Conservation (phyloP, 2,797 vertebrate species). For the Philypnodon macrostomus region DNA sequence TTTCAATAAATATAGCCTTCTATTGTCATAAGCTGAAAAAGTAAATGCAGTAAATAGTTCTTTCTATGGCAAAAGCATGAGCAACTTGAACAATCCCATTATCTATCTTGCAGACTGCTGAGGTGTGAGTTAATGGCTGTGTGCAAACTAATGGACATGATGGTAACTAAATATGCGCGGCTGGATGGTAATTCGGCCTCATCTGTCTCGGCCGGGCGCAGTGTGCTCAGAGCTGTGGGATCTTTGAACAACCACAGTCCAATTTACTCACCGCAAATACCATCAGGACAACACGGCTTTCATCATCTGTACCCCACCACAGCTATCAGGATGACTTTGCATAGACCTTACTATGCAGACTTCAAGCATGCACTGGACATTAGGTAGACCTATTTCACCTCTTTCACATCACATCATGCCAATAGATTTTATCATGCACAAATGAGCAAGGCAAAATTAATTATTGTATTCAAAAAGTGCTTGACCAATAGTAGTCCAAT, state of each 20-base stretch:
- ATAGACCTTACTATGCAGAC: constrained; percentile 24
- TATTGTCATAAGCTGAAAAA: no score
- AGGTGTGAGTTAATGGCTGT: constrained; percentile 3
- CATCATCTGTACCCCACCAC: constrained; percentile 35
- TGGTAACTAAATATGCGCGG: constrained; percentile 33
- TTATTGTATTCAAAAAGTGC: no score
- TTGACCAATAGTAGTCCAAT: no score
- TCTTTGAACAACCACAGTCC: constrained; percentile 26
- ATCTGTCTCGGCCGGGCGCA: constrained; percentile 33
- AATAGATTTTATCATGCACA: no score
- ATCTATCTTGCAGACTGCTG: not conserved
- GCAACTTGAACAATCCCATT: not conserved
- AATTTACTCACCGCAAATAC: constrained; percentile 42
- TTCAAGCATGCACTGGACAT: no score
- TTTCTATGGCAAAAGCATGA: not conserved
- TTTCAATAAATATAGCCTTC: no score
- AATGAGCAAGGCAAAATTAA: no score
- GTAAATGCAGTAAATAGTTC: not conserved
- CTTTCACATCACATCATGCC: no score
- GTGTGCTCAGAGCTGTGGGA: constrained; percentile 23
- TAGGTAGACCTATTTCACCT: no score
- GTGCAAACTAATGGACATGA: constrained; percentile 32
- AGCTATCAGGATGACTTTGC: constrained; percentile 22
- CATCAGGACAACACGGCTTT: constrained; percentile 40
- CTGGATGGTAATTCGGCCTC: constrained; percentile 19